Conservation (phyloP, 2,797 vertebrate genomes). For the Leptatherina wallacei region DNA sequence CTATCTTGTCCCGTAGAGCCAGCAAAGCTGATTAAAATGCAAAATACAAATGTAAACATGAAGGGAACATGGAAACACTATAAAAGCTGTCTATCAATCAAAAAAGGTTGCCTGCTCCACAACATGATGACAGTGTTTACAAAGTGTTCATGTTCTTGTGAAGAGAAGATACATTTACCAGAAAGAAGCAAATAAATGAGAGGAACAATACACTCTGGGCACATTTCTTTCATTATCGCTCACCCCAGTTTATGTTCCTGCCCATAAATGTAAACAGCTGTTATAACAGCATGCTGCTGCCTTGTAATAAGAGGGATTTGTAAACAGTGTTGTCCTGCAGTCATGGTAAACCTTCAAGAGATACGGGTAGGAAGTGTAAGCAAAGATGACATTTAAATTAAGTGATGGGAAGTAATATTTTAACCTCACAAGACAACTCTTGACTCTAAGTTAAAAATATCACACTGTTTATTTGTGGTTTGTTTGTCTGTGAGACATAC, state of each 20-base stretch:
- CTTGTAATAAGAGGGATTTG: conserved; percentile 22
- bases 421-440: neutral
- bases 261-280: conserved; percentile 20
- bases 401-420: conserved; percentile 11
- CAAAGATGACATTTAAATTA: conserved; percentile 5
- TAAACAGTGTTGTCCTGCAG: conserved; percentile 24
- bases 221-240: neutral
- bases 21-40: conserved; percentile 25
- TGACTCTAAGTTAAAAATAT: neutral
- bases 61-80: neutral
- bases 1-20: neutral
- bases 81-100: neutral
- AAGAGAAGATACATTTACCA: neutral
- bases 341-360: conserved; percentile 9
- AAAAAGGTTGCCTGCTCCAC: neutral
- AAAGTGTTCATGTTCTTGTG: neutral
- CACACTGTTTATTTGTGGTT: neutral
- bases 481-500: neutral
- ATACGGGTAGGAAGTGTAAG: conserved; percentile 1
- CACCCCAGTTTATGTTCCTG: conserved; percentile 7
- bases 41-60: conserved; percentile 22
- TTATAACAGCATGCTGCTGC: conserved; percentile 6
- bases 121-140: neutral
- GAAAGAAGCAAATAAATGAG: neutral
- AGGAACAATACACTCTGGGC: neutral